Evolutionary conservation across 92 coral and sea anemone species (phyloP).

Genomic region (Porites rus): DNA sequence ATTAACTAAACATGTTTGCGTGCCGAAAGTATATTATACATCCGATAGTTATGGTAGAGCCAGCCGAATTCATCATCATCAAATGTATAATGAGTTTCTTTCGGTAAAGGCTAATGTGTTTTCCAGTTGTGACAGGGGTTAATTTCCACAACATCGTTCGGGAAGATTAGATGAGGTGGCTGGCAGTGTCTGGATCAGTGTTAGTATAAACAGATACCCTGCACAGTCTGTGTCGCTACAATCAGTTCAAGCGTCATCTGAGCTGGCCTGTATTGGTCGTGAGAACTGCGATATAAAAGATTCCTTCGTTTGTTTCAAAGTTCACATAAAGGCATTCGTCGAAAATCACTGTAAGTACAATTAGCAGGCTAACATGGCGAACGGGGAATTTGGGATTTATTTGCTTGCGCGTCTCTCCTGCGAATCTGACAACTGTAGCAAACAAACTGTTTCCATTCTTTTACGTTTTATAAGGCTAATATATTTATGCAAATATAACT

Average conservation of each 20-base stretch:
- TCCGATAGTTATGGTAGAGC: conserved; percentile 46
- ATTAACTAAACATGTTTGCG: conserved; percentile 44
- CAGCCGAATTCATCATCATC: conserved; percentile 49
- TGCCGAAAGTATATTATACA: conserved; percentile 50
- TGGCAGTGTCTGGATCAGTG: conserved; percentile 21
- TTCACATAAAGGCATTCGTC: neutral
- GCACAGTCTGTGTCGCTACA: neutral
- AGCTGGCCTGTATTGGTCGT: no score
- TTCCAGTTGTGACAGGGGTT: conserved; percentile 47
- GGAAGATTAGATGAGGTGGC: conserved; percentile 32
- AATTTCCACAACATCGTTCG: conserved; percentile 35
- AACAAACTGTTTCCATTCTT: neutral
- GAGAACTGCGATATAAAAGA: neutral
- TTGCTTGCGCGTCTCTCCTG: no score
- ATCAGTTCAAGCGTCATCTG: neutral
- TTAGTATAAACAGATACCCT: conserved; percentile 56
- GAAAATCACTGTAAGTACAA: conserved; percentile 7
- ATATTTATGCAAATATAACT: conserved; percentile 3
- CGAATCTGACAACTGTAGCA: neutral
- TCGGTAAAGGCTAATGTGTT: conserved; percentile 54
- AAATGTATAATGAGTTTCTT: conserved; percentile 54
- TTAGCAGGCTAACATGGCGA: neutral
- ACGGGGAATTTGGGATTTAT: neutral
- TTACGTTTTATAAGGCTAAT: neutral
- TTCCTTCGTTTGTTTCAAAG: conserved; percentile 1